Conservation (phyloP, 2,888 invertebrate species). For the Melieria picta region DNA sequence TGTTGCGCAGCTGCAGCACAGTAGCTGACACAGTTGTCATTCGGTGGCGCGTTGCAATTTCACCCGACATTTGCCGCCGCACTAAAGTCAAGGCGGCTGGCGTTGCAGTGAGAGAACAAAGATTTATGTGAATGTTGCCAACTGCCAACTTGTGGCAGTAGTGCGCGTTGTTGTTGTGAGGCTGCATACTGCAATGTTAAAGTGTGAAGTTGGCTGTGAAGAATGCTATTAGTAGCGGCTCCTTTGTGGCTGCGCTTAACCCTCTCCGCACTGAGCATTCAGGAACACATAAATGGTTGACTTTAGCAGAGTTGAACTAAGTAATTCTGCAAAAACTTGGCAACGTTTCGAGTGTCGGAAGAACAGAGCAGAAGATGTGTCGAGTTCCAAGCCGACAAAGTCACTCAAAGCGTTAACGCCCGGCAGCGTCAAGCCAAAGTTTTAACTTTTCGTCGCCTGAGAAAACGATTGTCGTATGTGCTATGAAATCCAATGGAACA, state of each 20-base stretch:
- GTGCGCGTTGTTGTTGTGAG: constrained; percentile 23
- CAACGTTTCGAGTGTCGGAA: too few species aligned
- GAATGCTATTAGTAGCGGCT: constrained; percentile 37
- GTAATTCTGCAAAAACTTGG: too few species aligned
- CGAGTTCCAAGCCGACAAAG: too few species aligned
- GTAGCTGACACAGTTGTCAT: constrained; percentile 66
- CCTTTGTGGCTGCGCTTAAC: background rate
- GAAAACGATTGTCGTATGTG: too few species aligned
- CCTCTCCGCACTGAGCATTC: too few species aligned
- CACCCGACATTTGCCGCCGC: constrained; percentile 4
- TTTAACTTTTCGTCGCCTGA: too few species aligned
- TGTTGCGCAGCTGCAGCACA: constrained; percentile 48
- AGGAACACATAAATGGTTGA: too few species aligned
- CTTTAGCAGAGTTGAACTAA: too few species aligned
- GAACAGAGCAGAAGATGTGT: too few species aligned
- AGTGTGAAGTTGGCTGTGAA: constrained; percentile 42
- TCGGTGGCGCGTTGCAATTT: constrained; percentile 48
- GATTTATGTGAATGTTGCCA: constrained; percentile 24
- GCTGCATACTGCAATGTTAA: constrained; percentile 38
- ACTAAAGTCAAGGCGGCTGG: background rate
- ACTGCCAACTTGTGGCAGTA: constrained; percentile 9
- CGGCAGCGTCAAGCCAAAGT: too few species aligned
- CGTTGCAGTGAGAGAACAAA: background rate
- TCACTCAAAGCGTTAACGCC: too few species aligned
- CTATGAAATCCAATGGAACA: too few species aligned